Percentiles rank a stretch among this genome's conserved stretches.
These are phyloP conservation scores for Paradisaea rubra DNA, from an alignment of 2,113 vertebrate genomes.

Conservation along the genomic window DNA sequence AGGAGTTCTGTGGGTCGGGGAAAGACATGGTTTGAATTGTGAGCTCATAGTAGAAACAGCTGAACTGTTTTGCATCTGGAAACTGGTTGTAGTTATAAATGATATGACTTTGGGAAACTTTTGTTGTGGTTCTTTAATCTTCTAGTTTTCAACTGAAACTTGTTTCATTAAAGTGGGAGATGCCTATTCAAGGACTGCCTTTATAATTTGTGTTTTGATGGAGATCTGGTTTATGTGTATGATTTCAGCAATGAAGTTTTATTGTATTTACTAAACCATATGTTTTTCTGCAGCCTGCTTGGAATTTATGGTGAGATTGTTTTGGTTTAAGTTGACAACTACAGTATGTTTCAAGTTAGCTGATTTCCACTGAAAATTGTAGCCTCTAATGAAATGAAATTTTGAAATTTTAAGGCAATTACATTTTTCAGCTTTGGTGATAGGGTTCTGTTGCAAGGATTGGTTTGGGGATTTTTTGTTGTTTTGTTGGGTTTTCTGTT, in stretches of 20 bases:
- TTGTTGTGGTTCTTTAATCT: conserved; percentile 69
- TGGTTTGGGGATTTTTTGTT: not conserved
- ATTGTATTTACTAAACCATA: conserved; percentile 63
- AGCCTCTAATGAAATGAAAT: conserved; percentile 50
- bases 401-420: conserved; percentile 31
- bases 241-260: conserved; percentile 31
- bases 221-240: conserved; percentile 67
- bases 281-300: conserved; percentile 54
- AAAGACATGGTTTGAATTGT: not conserved
- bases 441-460: not conserved
- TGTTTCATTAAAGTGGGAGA: conserved; percentile 71
- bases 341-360: conserved; percentile 63
- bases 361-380: conserved; percentile 58
- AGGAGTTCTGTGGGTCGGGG: not conserved
- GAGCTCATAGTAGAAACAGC: not conserved
- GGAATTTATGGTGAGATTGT: conserved; percentile 65
- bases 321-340: conserved; percentile 65
- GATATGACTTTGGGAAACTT: conserved; percentile 40
- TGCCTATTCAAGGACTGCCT: conserved; percentile 61
- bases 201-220: conserved; percentile 51
- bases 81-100: conserved; percentile 29
- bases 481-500: not conserved
- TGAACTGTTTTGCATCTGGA: conserved; percentile 43
- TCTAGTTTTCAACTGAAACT: conserved; percentile 63
- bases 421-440: not conserved